Evolutionary conservation across 1,140 invertebrate genomes (phyloP), one percentile per base, ranked within the genome.

Genomic region (Caligus rogercresseyi): DNA sequence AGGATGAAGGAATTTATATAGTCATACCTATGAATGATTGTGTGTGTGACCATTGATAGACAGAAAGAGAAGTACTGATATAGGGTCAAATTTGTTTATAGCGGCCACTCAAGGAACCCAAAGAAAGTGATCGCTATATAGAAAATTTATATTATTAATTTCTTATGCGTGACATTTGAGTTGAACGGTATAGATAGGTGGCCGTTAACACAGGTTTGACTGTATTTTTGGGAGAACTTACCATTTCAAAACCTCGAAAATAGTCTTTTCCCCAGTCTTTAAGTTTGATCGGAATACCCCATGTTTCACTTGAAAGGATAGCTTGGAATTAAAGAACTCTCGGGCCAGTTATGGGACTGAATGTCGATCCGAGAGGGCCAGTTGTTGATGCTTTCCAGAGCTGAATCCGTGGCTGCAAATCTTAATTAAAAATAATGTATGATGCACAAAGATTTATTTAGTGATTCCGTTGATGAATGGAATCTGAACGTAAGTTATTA

Each of bases 401-500:
- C 53, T 54, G 53, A 18, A 54, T 54, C 53, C 19, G 53, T 54
- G 21, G 3, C 53, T 54, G 53, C 53, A 54, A 54, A 54, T 54
- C 53, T 54, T 54, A 7, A n/a, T 14, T 51, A 51, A n/a, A 51
- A 13, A 51, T 16, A 51, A 13, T 51, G 43, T 14, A 14, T 51
- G 13, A 51, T 51, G 16, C n/a, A 13, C 13, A 51, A 14, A 14
- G 43, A 51, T 16, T 14, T 51, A 51, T 51, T 51, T 51, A n/a
- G 43, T 51, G 16, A n/a, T 14, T 14, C 43, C n/a, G 16, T 51
- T 14, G 43, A 14, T 51, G n/a, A n/a, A n/a, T n/a, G n/a, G n/a
- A n/a, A n/a, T n/a, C n/a, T n/a, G n/a, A n/a, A n/a, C n/a, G n/a
- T n/a, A n/a, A n/a, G n/a, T n/a, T n/a, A n/a, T n/a, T n/a, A n/a